phyloP scores from a whole-genome alignment of 2,113 vertebrate species.

The Eurypyga helias region DNA sequence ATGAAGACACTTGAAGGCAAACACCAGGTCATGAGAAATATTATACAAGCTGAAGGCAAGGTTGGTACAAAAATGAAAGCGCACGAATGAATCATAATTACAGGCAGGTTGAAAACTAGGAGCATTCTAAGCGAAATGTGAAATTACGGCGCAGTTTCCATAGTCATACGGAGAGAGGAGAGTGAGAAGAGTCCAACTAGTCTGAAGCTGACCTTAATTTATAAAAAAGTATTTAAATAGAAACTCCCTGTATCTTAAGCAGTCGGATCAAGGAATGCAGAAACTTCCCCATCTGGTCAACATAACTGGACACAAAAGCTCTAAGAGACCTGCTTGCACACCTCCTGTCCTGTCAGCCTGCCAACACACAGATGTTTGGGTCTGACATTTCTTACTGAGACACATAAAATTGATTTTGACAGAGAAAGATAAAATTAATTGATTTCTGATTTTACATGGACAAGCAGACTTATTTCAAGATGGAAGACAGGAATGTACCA shows the following conservation, averaged over 20 bases:
- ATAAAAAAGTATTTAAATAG: neutral
- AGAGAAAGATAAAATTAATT: neutral
- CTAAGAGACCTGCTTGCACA: neutral
- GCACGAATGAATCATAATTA: neutral
- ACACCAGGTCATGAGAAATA: neutral
- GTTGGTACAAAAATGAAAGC: neutral
- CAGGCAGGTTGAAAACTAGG: neutral
- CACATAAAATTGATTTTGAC: neutral
- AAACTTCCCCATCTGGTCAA: neutral
- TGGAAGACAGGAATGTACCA: neutral
- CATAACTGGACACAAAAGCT: neutral
- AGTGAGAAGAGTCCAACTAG: neutral
- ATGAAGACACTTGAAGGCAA: neutral
- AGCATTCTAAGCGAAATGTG: neutral
- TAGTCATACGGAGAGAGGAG: neutral
- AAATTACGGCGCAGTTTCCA: neutral
- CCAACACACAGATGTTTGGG: neutral
- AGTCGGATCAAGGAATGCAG: neutral
- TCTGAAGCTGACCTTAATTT: neutral
- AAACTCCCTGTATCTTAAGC: neutral
- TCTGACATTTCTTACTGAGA: neutral
- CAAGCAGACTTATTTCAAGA: neutral
- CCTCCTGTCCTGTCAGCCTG: neutral
- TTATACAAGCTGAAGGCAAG: neutral
- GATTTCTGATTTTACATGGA: neutral